These are phyloP conservation scores for Campaea margaritaria DNA, from an alignment of 2,888 invertebrate species.

Conservation along the genomic window DNA sequence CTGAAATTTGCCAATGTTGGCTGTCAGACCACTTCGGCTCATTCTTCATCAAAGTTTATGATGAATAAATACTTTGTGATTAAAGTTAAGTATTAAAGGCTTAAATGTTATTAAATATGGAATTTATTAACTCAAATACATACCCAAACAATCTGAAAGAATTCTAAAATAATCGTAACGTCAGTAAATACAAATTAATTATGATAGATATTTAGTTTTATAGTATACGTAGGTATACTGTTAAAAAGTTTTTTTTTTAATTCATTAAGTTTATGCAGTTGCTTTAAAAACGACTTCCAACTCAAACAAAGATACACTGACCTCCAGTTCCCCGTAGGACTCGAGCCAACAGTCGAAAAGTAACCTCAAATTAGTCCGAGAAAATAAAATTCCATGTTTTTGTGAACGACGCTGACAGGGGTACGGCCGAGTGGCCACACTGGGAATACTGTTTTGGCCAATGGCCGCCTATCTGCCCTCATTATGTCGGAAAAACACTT, in stretches of 20 bases:
- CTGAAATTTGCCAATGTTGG: too few species aligned
- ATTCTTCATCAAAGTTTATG: too few species aligned
- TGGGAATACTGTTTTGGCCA: conserved; percentile 59
- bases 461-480: conserved; percentile 61
- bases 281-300: conserved; percentile 37
- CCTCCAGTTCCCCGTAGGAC: conserved; percentile 51
- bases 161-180: background rate
- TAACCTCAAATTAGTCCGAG: conserved; percentile 69
- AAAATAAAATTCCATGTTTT: conserved; percentile 69
- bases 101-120: too few species aligned
- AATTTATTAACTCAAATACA: too few species aligned
- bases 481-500: conserved; percentile 61
- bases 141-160: too few species aligned
- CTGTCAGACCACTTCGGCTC: too few species aligned
- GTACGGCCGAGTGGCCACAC: conserved; percentile 59
- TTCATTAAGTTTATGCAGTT: conserved; percentile 30
- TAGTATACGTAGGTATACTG: background rate
- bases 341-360: conserved; percentile 54
- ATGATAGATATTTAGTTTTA: background rate
- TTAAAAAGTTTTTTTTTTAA: conserved; percentile 4
- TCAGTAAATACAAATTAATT: background rate
- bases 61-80: too few species aligned
- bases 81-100: too few species aligned
- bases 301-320: conserved; percentile 43
- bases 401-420: conserved; percentile 61